Evolutionary conservation across 2,113 vertebrate genomes (phyloP), one percentile per base, ranked within the genome.

Genomic region (Leptobrachium leishanense): DNA sequence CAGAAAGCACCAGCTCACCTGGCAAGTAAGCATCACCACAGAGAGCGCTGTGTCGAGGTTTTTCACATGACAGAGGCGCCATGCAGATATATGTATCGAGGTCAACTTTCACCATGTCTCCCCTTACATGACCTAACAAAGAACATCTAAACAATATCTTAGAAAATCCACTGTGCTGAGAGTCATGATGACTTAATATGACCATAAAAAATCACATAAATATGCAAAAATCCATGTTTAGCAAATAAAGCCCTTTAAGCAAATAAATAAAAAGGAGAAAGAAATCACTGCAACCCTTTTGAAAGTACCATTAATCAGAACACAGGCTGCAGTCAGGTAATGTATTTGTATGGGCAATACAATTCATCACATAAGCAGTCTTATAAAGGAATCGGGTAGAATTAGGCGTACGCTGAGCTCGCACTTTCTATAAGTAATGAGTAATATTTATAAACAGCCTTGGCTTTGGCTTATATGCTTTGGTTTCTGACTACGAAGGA

Each of bases 251-350:
- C 12, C 15, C 53, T 40, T 77, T 42, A 59, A 31, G 20, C 20
- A 31, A 31, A 31, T 31, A 31, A 31, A 46, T 69, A 10, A 41
- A 46, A 42, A 70, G 41, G 5, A 70, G 31, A 20, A 76, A 39
- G 42, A 54, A 68, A 68, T 40, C 6, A n/a, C 6, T 43, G 46
- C 31, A 50, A 4, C 8, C 4, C 46, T 10, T 12, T 12, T 12
- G 3, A 59, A 13, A 50, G 55, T 66, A 42, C 62, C 54, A 63
- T 77, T 69, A 44, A 77, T 77, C 75, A 77, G 31, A 53, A 41
- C 66, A 31, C 15, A 67, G 6, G 8, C 11, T 1, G 53, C 11
- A 54, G 12, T 54, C 6, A 10, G 73, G 53, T 68, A 68, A 59
- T 46, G n/a, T 39, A 8, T 59, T 41, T 15, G 44, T 41, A 65